Evolutionary conservation across 2,797 vertebrate species (phyloP).

Genomic region (Stomatorhinus walkeri): DNA sequence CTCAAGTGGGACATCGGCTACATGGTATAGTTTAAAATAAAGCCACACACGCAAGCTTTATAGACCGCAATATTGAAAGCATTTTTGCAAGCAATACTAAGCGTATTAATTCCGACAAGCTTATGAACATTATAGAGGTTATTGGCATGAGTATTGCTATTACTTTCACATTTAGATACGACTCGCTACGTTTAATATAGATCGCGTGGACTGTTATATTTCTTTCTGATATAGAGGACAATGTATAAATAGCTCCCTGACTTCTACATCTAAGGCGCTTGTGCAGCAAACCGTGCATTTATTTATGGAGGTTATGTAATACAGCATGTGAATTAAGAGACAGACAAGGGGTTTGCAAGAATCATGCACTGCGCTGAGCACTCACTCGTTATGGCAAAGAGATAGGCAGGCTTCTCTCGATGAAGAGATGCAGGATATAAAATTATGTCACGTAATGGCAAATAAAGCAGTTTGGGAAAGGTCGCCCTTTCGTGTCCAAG

Average conservation of each 20-base stretch:
- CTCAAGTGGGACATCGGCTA: neutral
- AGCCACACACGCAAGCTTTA: neutral
- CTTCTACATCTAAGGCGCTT: slow-evolving; percentile 44
- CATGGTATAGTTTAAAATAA: neutral
- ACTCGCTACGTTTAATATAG: neutral
- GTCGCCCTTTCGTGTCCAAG: slow-evolving; percentile 21
- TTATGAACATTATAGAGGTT: neutral
- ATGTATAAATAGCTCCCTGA: slow-evolving; percentile 33
- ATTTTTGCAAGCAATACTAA: neutral
- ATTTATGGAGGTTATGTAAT: slow-evolving; percentile 59
- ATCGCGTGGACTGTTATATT: slow-evolving; percentile 38
- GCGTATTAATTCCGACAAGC: neutral
- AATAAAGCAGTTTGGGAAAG: neutral
- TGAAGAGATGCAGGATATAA: neutral
- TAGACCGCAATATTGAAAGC: neutral
- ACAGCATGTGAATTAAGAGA: slow-evolving; percentile 53
- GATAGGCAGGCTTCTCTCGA: slow-evolving; percentile 36
- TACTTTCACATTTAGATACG: slow-evolving; percentile 14
- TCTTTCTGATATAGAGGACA: slow-evolving; percentile 45
- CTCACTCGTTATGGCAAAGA: slow-evolving; percentile 47
- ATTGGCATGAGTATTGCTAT: neutral
- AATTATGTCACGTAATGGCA: neutral
- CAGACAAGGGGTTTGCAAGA: slow-evolving; percentile 41
- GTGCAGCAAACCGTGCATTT: slow-evolving; percentile 51
- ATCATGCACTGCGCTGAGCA: slow-evolving; percentile 43